A percentile compares a stretch with the other conserved stretches of the same genome.
Evolutionary conservation across 2,797 vertebrate genomes (phyloP).

Genomic region (Mergus octosetaceus): DNA sequence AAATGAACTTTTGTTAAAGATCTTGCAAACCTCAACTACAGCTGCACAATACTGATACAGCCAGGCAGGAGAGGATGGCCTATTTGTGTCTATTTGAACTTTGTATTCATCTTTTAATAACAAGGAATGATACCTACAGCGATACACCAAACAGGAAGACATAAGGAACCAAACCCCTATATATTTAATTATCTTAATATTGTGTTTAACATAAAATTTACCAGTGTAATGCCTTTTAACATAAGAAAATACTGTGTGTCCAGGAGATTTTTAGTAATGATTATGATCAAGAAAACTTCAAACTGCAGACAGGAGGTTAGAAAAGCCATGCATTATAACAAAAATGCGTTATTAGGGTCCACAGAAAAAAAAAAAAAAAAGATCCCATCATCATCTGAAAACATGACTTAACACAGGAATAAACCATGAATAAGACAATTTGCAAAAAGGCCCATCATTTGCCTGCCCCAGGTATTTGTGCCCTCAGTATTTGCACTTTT

Average conservation of each 20-base stretch:
- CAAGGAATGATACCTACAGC: constrained; percentile 6
- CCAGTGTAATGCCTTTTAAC: background rate
- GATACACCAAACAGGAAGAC: background rate
- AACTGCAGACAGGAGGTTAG: constrained; percentile 13
- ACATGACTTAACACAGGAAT: background rate
- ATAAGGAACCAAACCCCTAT: background rate
- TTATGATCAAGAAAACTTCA: background rate
- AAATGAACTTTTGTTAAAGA: constrained; percentile 61
- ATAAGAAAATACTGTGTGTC: background rate
- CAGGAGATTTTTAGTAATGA: constrained; percentile 7
- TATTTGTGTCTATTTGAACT: constrained; percentile 52
- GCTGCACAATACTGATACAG: constrained; percentile 38
- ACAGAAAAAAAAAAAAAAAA: background rate
- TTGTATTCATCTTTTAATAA: constrained; percentile 35
- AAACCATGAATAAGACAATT: background rate
- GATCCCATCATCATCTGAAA: background rate
- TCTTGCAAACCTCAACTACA: constrained; percentile 36
- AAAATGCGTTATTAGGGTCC: constrained; percentile 14
- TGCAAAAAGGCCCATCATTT: background rate
- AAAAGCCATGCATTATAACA: constrained; percentile 32
- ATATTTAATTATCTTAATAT: background rate
- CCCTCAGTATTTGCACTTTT: background rate
- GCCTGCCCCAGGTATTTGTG: background rate
- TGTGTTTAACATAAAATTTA: background rate
- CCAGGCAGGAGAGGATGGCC: constrained; percentile 8